These are phyloP conservation scores for Eolophus roseicapilla DNA, from an alignment of 2,113 vertebrate genomes.

Conservation along the genomic window DNA sequence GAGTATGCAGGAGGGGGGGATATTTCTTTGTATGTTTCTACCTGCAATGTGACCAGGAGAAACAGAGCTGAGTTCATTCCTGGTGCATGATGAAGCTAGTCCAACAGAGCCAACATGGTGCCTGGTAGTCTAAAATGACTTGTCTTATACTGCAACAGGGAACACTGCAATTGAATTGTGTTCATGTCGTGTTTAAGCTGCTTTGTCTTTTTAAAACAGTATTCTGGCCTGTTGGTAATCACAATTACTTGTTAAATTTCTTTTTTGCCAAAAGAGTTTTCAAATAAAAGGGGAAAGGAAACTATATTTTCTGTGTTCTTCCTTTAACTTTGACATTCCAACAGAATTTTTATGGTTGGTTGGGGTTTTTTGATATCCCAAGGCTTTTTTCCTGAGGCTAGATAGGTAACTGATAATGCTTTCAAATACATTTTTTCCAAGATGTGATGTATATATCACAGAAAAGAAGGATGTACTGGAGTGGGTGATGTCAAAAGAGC, in stretches of 20 bases:
- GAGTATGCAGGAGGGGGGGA: not conserved
- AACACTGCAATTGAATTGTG: accelerated
- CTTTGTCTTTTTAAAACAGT: accelerated
- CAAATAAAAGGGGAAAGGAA: not conserved
- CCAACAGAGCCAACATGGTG: accelerated
- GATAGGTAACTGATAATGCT: not conserved
- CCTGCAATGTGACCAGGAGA: accelerated
- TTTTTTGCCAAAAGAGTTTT: not conserved
- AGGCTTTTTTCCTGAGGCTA: not conserved
- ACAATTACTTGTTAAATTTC: not conserved
- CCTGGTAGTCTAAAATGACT: accelerated
- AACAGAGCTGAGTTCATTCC: accelerated
- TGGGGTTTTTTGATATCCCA: not conserved
- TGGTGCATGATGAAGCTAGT: accelerated
- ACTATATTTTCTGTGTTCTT: accelerated
- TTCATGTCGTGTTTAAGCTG: accelerated
- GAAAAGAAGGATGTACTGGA: not conserved
- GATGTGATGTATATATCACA: not conserved
- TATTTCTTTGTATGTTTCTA: accelerated
- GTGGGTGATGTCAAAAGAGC: not conserved
- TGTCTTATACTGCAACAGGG: accelerated
- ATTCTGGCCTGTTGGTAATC: not conserved
- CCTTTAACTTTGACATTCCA: not conserved
- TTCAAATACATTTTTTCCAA: not conserved
- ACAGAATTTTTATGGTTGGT: not conserved